Conservation (phyloP, 2,797 vertebrate species). For the Brotula barbata region DNA sequence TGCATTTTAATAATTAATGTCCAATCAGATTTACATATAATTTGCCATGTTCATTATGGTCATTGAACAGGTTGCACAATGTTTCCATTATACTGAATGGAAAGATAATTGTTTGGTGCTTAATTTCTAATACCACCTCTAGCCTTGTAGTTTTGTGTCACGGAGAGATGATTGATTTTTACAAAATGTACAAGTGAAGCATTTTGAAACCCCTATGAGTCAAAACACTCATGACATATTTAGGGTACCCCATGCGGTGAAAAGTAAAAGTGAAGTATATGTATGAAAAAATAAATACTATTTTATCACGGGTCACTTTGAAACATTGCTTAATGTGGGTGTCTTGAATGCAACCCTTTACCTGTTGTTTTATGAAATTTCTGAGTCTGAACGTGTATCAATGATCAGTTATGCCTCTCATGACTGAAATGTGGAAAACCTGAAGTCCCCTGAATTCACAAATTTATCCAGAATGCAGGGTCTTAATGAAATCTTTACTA, state of each 20-base stretch:
- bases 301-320: conserved; percentile 74
- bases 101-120: conserved; percentile 77
- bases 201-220: conserved; percentile 67
- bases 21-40: conserved; percentile 69
- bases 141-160: conserved; percentile 78
- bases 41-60: conserved; percentile 74
- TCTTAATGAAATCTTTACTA: conserved; percentile 21
- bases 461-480: conserved; percentile 45
- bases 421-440: conserved; percentile 38
- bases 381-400: conserved; percentile 56
- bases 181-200: conserved; percentile 63
- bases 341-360: conserved; percentile 64
- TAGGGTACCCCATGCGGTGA: conserved; percentile 69
- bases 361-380: conserved; percentile 35
- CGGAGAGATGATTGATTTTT: conserved; percentile 71
- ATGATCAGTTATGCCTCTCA: conserved; percentile 49
- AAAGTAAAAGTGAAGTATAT: conserved; percentile 68
- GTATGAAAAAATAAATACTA: conserved; percentile 75
- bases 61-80: conserved; percentile 80
- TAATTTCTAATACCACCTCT: conserved; percentile 78
- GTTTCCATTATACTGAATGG: conserved; percentile 74
- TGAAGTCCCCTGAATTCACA: conserved; percentile 29
- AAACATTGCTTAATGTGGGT: conserved; percentile 68
- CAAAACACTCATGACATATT: conserved; percentile 68
- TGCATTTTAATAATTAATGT: conserved; percentile 64